Evolutionary conservation across 2,113 vertebrate genomes (phyloP).

Genomic region (Platichthys stellatus): DNA sequence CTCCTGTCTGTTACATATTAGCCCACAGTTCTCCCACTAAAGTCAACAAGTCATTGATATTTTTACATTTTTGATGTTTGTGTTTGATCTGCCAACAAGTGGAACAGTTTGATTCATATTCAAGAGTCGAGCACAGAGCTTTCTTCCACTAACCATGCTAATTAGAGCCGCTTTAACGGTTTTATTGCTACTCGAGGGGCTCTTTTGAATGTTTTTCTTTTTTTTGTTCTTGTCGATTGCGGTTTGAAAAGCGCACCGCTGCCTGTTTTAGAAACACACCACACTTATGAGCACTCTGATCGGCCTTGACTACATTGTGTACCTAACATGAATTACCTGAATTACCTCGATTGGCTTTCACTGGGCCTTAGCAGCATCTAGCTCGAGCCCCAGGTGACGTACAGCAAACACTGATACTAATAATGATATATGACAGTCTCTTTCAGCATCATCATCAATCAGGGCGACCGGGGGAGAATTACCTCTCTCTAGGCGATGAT

Average conservation of each 20-base stretch:
- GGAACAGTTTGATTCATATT: conserved; percentile 56
- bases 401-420: conserved; percentile 65
- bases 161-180: conserved; percentile 72
- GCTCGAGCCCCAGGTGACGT: conserved; percentile 37
- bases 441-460: background rate
- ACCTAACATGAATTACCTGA: conserved; percentile 23
- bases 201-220: conserved; percentile 50
- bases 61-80: conserved; percentile 22
- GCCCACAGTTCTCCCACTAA: conserved; percentile 25
- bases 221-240: conserved; percentile 52
- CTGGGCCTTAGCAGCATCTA: conserved; percentile 24
- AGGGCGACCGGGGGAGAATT: too few species aligned
- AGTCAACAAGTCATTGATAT: conserved; percentile 37
- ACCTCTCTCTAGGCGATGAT: too few species aligned
- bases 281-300: conserved; percentile 33
- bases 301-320: conserved; percentile 37
- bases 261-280: conserved; percentile 41
- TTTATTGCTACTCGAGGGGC: conserved; percentile 65
- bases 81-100: conserved; percentile 58
- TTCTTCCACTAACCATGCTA: conserved; percentile 64
- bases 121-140: conserved; percentile 44
- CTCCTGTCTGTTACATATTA: conserved; percentile 13
- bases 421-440: conserved; percentile 64
- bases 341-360: conserved; percentile 35
- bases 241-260: conserved; percentile 58